Evolutionary conservation across 2,797 vertebrate species (phyloP).

Genomic region (Cyprinodon diabolis): DNA sequence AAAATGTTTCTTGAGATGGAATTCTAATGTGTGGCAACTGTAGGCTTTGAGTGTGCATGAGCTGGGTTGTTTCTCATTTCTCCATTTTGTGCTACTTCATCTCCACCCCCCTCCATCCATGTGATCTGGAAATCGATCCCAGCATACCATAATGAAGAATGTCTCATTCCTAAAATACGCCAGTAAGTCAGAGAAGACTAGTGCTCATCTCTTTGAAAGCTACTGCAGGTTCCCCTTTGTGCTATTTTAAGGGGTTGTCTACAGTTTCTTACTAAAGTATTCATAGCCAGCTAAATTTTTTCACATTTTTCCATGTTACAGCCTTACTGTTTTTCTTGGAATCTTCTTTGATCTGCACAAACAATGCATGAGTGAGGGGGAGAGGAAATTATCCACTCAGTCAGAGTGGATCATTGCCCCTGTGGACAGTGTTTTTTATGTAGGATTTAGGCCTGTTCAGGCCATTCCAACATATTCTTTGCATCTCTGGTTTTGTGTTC

Average conservation of each 20-base stretch:
- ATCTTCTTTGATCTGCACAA: neutral
- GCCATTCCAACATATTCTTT: neutral
- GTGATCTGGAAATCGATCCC: slow-evolving; percentile 10
- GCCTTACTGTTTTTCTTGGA: too few relatives aligned
- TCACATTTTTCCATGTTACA: neutral
- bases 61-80: neutral
- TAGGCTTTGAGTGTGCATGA: slow-evolving; percentile 6
- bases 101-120: slow-evolving; percentile 5
- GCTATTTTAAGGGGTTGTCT: neutral
- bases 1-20: neutral
- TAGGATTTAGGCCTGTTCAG: too few relatives aligned
- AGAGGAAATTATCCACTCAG: too few relatives aligned
- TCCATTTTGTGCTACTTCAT: slow-evolving; percentile 1
- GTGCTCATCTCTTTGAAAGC: neutral
- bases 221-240: neutral
- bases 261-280: neutral
- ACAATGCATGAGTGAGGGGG: neutral
- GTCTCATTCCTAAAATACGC: slow-evolving; percentile 13
- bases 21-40: slow-evolving; percentile 16
- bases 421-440: too few relatives aligned
- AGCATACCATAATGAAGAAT: neutral
- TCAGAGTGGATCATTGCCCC: neutral
- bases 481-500: neutral
- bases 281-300: neutral
- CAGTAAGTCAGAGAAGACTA: neutral